Evolutionary conservation across 2,888 invertebrate genomes (phyloP).

Genomic region (Hedychridium roseum): DNA sequence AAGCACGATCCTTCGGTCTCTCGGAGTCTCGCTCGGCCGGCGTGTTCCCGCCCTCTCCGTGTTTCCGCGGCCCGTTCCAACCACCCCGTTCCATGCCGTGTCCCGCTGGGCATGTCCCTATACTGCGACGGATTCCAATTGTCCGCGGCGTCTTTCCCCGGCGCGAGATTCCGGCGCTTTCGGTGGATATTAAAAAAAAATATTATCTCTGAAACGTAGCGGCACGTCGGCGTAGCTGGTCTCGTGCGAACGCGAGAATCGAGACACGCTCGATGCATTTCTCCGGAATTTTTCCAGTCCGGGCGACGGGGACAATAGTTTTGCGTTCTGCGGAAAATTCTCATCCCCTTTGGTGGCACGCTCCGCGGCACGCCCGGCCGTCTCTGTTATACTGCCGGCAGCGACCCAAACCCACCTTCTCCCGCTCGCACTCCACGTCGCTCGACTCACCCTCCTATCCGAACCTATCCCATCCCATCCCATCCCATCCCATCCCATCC

Average conservation of each 20-base stretch:
- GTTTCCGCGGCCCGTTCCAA: constrained; percentile 62
- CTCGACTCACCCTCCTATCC: constrained; percentile 20
- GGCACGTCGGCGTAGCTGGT: background rate
- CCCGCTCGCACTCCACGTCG: constrained; percentile 35
- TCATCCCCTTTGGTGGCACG: constrained; percentile 64
- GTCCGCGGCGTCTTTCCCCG: constrained; percentile 34
- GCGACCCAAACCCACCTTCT: constrained; percentile 54
- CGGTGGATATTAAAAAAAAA: constrained; percentile 24
- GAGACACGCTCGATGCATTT: constrained; percentile 20
- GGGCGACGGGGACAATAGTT: constrained; percentile 52
- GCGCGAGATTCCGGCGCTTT: background rate
- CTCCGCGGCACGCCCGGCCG: constrained; percentile 64
- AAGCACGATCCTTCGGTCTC: constrained; percentile 10
- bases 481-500: constrained; percentile 23
- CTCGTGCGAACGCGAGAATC: background rate
- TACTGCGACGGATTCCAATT: constrained; percentile 37
- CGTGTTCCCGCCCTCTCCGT: constrained; percentile 61
- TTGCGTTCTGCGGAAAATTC: constrained; percentile 51
- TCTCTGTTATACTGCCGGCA: constrained; percentile 62
- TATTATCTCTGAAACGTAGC: constrained; percentile 39
- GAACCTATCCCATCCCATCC: constrained; percentile 32
- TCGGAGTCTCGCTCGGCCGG: constrained; percentile 42
- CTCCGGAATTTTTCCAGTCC: constrained; percentile 33
- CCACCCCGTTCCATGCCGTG: constrained; percentile 60
- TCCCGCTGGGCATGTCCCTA: constrained; percentile 63